Base-by-base conservation (phyloP, 1,140 invertebrate genomes). In the Drosophila guanche region DNA sequence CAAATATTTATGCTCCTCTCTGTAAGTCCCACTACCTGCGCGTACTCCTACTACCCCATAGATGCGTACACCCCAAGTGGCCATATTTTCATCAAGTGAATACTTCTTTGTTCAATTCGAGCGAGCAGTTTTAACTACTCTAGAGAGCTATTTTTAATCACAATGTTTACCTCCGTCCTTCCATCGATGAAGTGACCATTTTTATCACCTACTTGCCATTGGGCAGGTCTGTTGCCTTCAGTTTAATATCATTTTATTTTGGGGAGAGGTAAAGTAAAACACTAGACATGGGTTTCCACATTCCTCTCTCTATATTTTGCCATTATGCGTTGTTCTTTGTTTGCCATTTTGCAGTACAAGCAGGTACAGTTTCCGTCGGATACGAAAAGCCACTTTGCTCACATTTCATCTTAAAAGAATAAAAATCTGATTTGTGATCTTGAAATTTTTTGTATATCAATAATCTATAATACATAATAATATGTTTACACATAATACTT, bases 371-470 rank as follows among this genome's bases (percentile, higher is more conserved):
- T 20, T 20, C 16, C 33, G 29, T 33, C 61, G 61, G 29, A 65
- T 40, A 48, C 61, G 61, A 59, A 65, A 40, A 29, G 10, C 33
- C 33, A 37, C 46, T 45, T 60, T 27, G 29, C 48, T 42, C 46
- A 57, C 46, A 43, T 43, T 33, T 79, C 77, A 83, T 68, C 51
- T 71, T 83, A 81, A 88, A 78, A 33, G 72, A 88, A 20, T 1
- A 20, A 20, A 37, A 83, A 88, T 88, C 76, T 71, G 74, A 83
- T 79, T 88, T 88, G 83, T 88, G 83, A 88, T 88, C 83, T 88
- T 88, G 78, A 76, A 88, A 88, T 56, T 83, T 70, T 58, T 83
- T 37, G 16, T 20, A 20, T 66, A 88, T 83, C 83, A 88, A 81
- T 88, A 81, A 62, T 68, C 68, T 20, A 27, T 27, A 27, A 37